These are phyloP conservation scores for Gallinago solitaria DNA, from an alignment of 2,797 vertebrate genomes.

Conservation along the genomic window DNA sequence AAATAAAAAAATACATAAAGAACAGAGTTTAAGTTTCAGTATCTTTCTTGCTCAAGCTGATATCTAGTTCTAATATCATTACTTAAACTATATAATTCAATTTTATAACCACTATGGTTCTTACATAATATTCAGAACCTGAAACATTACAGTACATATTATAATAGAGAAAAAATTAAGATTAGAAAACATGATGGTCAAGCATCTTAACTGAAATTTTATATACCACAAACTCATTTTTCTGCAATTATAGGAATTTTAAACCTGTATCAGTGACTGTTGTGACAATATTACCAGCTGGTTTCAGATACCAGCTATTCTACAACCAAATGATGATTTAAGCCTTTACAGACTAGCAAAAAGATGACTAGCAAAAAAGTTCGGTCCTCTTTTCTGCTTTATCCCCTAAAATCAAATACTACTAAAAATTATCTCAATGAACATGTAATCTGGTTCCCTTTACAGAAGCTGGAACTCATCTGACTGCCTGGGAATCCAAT, in stretches of 20 bases:
- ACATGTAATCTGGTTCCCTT: neutral
- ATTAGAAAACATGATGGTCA: neutral
- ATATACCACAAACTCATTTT: neutral
- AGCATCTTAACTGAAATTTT: neutral
- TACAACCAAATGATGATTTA: neutral
- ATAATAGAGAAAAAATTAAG: neutral
- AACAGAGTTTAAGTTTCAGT: neutral
- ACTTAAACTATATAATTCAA: neutral
- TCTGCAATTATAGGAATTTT: neutral
- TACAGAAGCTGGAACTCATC: neutral
- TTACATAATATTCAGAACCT: neutral
- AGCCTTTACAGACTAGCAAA: neutral
- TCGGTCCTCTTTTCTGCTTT: neutral
- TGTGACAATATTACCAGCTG: neutral
- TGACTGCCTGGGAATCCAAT: neutral
- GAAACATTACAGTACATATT: neutral
- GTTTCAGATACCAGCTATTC: neutral
- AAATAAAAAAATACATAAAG: neutral
- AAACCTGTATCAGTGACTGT: neutral
- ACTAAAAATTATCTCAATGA: neutral
- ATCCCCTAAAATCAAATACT: neutral
- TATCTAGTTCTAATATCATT: neutral
- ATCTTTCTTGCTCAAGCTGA: neutral
- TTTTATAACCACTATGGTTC: neutral
- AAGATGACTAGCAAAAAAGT: neutral